A percentile compares a stretch with the other conserved stretches of the same genome.
Evolutionary conservation across 1,140 invertebrate species (phyloP).

Genomic region (Pachypsylla venusta): DNA sequence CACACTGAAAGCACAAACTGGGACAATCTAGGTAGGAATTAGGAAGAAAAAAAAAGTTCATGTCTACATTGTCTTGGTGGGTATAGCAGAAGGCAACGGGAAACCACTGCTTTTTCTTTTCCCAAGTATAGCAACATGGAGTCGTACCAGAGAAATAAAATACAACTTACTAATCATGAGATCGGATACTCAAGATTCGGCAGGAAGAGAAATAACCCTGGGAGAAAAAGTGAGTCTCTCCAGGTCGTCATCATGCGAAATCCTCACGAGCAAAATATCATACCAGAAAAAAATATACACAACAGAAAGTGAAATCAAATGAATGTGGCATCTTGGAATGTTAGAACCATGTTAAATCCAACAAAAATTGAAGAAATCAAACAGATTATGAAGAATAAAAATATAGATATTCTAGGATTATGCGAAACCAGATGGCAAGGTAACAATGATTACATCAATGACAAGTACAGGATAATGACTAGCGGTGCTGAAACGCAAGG

Average conservation of each 20-base stretch:
- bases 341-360: slow-evolving; percentile 10
- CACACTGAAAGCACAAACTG: no score
- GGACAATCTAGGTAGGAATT: no score
- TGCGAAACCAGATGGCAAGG: slow-evolving; percentile 1
- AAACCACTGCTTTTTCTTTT: no score
- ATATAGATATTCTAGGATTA: slow-evolving; percentile 2
- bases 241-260: slow-evolving; percentile 6
- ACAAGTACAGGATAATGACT: slow-evolving; percentile 7
- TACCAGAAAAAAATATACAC: neutral
- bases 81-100: no score
- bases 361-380: slow-evolving; percentile 8
- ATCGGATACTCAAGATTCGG: neutral
- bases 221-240: neutral
- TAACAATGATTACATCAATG: slow-evolving; percentile 4
- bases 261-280: neutral
- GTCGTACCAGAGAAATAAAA: no score
- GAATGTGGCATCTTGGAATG: slow-evolving; percentile 4
- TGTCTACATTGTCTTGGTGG: no score
- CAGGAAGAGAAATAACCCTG: neutral
- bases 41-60: no score
- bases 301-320: neutral
- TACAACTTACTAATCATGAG: slow-evolving; percentile 6
- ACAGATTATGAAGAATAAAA: neutral
- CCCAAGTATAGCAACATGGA: no score
- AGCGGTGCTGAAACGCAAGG: slow-evolving; percentile 1